Evolutionary conservation across 2,888 invertebrate genomes (phyloP), one percentile per base, ranked within the genome.

Genomic region (Tricholauxania praeusta): DNA sequence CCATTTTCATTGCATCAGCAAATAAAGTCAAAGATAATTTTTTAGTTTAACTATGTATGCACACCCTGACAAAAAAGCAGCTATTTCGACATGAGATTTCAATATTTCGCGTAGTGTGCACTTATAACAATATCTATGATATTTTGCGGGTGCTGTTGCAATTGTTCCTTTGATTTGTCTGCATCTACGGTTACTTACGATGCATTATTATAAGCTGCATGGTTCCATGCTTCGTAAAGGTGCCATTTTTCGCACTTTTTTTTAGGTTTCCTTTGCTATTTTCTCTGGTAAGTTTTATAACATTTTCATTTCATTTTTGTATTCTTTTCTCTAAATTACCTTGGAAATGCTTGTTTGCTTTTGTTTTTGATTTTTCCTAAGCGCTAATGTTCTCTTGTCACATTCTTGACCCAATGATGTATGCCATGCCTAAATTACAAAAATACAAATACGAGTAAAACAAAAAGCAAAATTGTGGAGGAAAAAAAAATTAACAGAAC

Each of bases 231-330:
- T 10, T 39, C 82, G 76, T 81, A 80, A 78, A 82, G 81, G 81
- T 82, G 81, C 82, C 80, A 82, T 81, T 82, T 82, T 82, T 82
- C 82, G 82, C 82, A 82, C 82, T 79, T 76, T 77, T 77, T 75
- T 80, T 63, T 39, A 17, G 3, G 48, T 64, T 17, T 19, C 14
- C 7, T 12, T 60, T 60, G 12, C 22, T 60, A 22, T 60, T 12
- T 28, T 22, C 59, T 59, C 39, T 12, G 28, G 17, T n/a, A 8
- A 12, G 47, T 63, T 7, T 6, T 15, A 19, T 8, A 28, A 60
- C n/a, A 32, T 60, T 60, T 63, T 63, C 49, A 10, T 17, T 63
- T 48, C 48, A 17, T 63, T 63, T 19, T 48, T n/a, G 17, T 28
- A 14, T 59, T 19, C 59, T 59, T 32, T 28, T 10, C 15, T 28